Percentiles rank a stretch among this genome's conserved stretches.
Conservation (phyloP, 2,113 vertebrate species). For the Halcyon senegalensis region DNA sequence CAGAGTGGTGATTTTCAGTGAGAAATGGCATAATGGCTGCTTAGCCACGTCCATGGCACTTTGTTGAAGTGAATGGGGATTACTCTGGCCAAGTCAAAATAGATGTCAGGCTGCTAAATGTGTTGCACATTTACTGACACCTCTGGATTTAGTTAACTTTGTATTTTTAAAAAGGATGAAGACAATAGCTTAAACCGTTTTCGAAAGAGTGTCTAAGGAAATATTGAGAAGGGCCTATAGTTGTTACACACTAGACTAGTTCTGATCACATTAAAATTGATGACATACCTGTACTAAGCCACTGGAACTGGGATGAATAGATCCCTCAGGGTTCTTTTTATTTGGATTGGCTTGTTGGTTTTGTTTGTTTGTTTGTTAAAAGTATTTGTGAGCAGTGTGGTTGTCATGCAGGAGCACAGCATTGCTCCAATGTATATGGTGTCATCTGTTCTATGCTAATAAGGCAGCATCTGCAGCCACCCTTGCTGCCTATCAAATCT, state of each 20-base stretch:
- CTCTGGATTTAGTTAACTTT: background rate
- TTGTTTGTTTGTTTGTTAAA: background rate
- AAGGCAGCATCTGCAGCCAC: slow-evolving; percentile 8
- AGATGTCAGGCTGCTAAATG: background rate
- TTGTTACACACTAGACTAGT: background rate
- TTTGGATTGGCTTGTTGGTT: background rate
- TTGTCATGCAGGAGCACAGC: background rate
- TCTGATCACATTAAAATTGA: background rate
- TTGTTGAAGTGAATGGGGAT: background rate
- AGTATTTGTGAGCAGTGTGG: background rate
- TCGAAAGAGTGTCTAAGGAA: background rate
- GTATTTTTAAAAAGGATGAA: background rate
- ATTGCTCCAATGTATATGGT: accelerated
- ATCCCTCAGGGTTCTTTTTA: background rate
- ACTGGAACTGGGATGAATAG: background rate
- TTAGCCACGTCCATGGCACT: background rate
- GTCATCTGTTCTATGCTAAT: background rate
- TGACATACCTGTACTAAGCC: background rate
- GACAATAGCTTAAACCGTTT: background rate
- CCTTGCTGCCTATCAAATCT: background rate
- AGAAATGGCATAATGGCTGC: background rate
- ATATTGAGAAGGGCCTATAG: background rate
- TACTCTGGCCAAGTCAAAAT: background rate
- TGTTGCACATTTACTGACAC: background rate
- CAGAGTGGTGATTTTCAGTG: background rate